Base-by-base conservation (phyloP, 2,888 invertebrate species). In the Charanyca ferruginea region DNA sequence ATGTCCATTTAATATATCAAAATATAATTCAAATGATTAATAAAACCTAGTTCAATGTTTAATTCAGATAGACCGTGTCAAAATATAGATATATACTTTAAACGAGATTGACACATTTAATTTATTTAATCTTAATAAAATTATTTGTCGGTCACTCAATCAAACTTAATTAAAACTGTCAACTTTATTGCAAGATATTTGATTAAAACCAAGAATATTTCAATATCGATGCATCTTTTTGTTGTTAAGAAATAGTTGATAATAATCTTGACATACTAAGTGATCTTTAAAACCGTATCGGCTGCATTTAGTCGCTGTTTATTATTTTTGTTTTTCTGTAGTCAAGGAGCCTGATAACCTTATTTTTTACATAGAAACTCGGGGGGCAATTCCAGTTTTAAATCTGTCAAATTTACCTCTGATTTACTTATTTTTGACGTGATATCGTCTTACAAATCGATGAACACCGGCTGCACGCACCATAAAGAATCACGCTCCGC, bases 121-220 rank as follows among this genome's bases (percentile, higher is more conserved):
- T 41, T 44, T n/a, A 32, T 32, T 45, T 47, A 48, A 57, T 71
- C 28, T 25, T 49, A 25, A 52, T 41, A 32, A 3, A 52, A 47
- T 67, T 72, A 47, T 67, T 72, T 32, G 13, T 8, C 13, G 16
- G 23, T 41, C 16, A n/a, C n/a, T 73, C 5, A 49, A 45, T 63
- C 35, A 62, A 8, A 42, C 0, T 0, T 57, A 28, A 51, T 28
- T 25, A n/a, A 48, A 66, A 35, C 13, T 49, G 22, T 51, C 38
- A 60, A 13, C 11, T 20, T 23, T 20, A 11, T 38, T 70, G 16
- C 18, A 44, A 49, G 9, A 63, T 13, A 32, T 22, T 20, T 3
- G 20, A 25, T 64, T 23, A 52, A 41, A 47, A 18, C 20, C 3
- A 5, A n/a, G 6, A 32, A 6, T 45, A 52, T 47, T 45, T 23